Evolutionary conservation across 2,113 vertebrate species (phyloP), one percentile per base, ranked within the genome.

Genomic region (Lamprologus ornatipinnis): DNA sequence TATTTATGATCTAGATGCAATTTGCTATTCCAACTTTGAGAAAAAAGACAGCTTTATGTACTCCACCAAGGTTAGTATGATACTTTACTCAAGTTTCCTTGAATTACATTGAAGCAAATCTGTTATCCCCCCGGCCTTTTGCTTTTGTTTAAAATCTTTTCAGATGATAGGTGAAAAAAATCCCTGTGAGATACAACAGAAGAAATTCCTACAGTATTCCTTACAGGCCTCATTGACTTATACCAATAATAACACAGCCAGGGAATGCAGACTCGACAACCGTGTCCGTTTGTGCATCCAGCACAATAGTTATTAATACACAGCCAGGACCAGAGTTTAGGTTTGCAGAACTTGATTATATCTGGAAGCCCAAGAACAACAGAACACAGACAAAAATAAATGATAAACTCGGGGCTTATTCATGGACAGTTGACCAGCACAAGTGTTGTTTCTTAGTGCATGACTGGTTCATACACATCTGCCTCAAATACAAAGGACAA

Each of bases 1-100:
- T 49, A 84, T 93, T 93, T 92, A 94, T 11, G 35, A 84, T 31
- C n/a, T 7, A 45, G 60, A 86, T 55, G 79, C n/a, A 12, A 58
- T 14, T 86, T 21, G 12, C 68, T 75, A 58, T 23, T n/a, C 31
- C 13, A 58, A 23, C 55, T 79, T n/a, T 37, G 37, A 49, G 33
- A 54, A 78, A 80, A 26, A 42, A 75, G 65, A 85, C 2, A 9
- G 57, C 45, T 89, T 84, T 78, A 86, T 80, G 83, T 55, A 79
- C 47, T 45, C 37, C 19, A 35, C 17, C 2, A 6, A 9, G 4
- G 19, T 7, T 23, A 15, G 7, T 85, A 60, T 70, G 28, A 79
- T 63, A 9, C 82, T 87, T 54, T 57, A 73, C 53, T 40, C 4
- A 4, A 55, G 17, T 63, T 70, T 45, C 5, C 21, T 42, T 79